Base-by-base conservation (phyloP, 2,113 vertebrate species). In the Coregonus clupeaformis region DNA sequence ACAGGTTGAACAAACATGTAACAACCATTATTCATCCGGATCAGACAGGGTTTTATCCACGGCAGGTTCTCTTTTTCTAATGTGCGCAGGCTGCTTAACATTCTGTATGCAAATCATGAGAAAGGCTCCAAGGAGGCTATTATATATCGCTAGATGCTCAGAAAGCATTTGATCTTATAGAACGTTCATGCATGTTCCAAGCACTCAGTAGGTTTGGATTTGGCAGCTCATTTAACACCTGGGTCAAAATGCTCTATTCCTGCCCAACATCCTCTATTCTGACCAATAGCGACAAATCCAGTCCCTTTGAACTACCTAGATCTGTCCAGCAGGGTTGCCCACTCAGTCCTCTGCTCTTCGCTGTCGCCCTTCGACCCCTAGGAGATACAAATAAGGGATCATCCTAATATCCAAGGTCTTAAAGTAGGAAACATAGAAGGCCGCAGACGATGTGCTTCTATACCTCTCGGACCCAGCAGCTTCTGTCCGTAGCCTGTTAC, bases 11-110 rank as follows among this genome's bases (percentile, higher is more conserved):
- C 12, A n/a, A 64, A 47, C 20, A 65, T 22, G 49, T 64, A 16
- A 11, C 55, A 12, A 18, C 32, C 13, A 45, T 73, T 22, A 49
- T 47, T 13, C 72, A 65, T 22, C 36, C 29, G 12, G 29, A 64
- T 29, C 36, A 76, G 14, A 80, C 73, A 1, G 42, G 64, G 5
- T 76, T 76, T 80, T 20, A 80, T 80, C 49, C 68, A 52, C 5
- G 63, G 5, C 20, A 62, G 69, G 13, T 55, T 52, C 55, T 59
- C 27, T 57, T 52, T 30, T n/a, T 69, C 18, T 52, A 73, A 73
- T 24, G 22, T 62, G 1, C 1, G 42, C 2, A 12, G 20, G 13
- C 5, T 65, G n/a, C 11, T 73, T 3, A 65, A 49, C 13, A 47
- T 64, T 1, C 24, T 65, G 32, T 73, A 68, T 20, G 36, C 36